Evolutionary conservation across 2,113 vertebrate species (phyloP), one percentile per base, ranked within the genome.

Genomic region (Clupea harengus): DNA sequence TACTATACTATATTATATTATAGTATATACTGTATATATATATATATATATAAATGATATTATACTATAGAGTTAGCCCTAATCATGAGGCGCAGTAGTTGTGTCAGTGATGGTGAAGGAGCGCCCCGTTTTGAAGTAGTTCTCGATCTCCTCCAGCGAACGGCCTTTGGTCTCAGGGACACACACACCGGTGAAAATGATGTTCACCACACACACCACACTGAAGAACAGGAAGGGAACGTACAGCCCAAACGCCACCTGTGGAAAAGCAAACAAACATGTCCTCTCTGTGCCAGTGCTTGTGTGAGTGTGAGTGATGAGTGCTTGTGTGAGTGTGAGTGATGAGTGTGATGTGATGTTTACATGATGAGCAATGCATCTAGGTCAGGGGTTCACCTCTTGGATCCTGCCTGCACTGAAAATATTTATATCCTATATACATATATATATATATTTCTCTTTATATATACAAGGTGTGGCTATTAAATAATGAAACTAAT

Each of bases 121-220:
- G 4, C 93, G 92, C 25, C 93, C 93, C 0, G 95, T 96, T 84
- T 95, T 95, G 91, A 99, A 99, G 88, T 96, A 99, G 82, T 96
- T 94, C 89, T 99, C 98, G 0, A 99, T 99, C 90, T 99, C 97
- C 87, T 99, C 98, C 94, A 99, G 93, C 0, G 97, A 94, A 87
- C 96, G 95, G 9, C 96, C 95, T 44, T 95, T 96, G 60, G 98
- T 99, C 92, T 99, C 98, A 0, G 98, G 98, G 57, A 99, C 94
- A 0, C 95, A 96, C 87, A 95, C 94, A 54, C 95, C 95, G 0
- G 96, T 97, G 93, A 99, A 99, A 2, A 97, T 85, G 86, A 99
- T 90, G 89, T 96, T 95, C 85, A 95, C 67, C 0, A 96, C 90
- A 0, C 95, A 96, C 91, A 98, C 90, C 85, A 95, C 89, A 0